Percentiles rank a stretch among this genome's conserved stretches.
Conservation (phyloP, 2,797 vertebrate species). For the Crenichthys baileyi region DNA sequence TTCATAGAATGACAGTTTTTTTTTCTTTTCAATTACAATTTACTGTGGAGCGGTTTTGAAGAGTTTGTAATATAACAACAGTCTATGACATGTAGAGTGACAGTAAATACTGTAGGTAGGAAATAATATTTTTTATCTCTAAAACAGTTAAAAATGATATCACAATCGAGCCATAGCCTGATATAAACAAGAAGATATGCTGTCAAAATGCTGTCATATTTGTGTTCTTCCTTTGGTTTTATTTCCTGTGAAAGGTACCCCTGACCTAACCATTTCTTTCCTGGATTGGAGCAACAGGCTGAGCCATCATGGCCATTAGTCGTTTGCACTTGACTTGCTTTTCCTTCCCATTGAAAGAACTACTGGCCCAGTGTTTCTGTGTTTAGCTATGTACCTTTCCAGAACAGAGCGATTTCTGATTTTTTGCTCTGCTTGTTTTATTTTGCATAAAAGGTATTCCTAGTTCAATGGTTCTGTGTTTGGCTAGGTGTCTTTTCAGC, state of each 20-base stretch:
- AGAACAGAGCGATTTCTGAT: neutral
- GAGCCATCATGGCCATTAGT: neutral
- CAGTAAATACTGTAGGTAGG: neutral
- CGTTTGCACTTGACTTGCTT: neutral
- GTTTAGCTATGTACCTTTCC: neutral
- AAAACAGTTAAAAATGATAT: neutral
- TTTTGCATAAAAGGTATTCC: neutral
- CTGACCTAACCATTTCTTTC: neutral
- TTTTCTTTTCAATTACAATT: neutral
- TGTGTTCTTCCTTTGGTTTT: neutral
- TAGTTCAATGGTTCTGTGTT: neutral
- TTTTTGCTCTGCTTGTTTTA: neutral
- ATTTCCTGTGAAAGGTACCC: neutral
- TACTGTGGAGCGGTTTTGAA: neutral
- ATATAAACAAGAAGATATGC: neutral
- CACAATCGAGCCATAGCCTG: neutral
- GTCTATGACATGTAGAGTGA: neutral
- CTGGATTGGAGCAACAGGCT: neutral
- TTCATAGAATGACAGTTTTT: neutral
- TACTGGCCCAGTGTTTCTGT: neutral
- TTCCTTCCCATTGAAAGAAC: neutral
- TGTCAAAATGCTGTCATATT: neutral
- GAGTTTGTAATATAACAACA: neutral
- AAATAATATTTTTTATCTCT: neutral
- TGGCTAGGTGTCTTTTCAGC: neutral